Base-by-base conservation (phyloP, 2,797 vertebrate species). In the Girardinus metallicus region DNA sequence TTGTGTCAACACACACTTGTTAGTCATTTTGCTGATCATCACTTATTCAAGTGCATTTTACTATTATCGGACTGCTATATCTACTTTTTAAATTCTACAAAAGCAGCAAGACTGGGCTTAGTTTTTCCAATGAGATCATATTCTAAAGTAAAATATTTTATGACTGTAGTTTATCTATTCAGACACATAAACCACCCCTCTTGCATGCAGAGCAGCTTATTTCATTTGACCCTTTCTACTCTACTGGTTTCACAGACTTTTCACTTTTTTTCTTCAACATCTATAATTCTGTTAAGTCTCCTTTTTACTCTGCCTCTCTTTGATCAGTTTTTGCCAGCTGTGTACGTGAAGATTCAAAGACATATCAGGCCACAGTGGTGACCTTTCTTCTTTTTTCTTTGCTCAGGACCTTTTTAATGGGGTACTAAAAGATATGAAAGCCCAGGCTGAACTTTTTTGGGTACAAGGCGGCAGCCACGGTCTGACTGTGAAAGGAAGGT, bases 401-500 rank as follows among this genome's bases (percentile, higher is more conserved):
- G 6, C 70, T 80, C 43, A 98, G 98, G 93, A 86, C 62, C 92
- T 98, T 86, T 89, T 99, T 85, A 95, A 97, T 79, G 73, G 66
- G 47, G 90, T 95, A 76, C 64, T 95, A 26, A 92, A 93, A 77
- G 95, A 96, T 87, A 97, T 99, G 95, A 94, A 96, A 92, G 96
- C 95, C 79, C 87, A 93, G 79, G 92, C 85, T 80, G 95, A 95
- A 62, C 96, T 99, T 83, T 92, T 96, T 44, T 98, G 97, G 97
- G 88, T 99, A 55, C 92, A 96, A 78, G 97, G 96, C 87, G 98
- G 95, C 77, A 97, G 93, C 89, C 98, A 99, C 83, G 96, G 97
- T 55, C 97, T 99, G 90, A 90, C 85, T 62, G 96, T 97, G 64
- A 97, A 95, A 91, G 97, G 97, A 78, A 92, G 96, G 86, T 80